Conservation (phyloP, 1,140 invertebrate species). For the Rhopalosiphum maidis region DNA sequence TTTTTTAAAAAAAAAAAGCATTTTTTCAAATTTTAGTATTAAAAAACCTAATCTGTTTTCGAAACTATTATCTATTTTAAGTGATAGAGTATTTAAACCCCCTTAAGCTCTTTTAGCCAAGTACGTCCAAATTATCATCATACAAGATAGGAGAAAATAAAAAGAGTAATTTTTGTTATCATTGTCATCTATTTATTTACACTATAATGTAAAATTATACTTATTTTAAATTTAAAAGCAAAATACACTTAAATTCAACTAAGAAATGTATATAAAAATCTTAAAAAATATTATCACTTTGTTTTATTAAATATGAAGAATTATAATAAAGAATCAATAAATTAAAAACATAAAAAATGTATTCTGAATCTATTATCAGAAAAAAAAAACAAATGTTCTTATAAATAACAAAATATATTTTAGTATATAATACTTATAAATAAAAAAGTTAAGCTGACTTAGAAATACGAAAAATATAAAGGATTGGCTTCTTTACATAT, state of each 20-base stretch:
- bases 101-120: neutral
- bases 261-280: neutral
- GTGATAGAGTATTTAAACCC: no score
- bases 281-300: conserved; percentile 29
- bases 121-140: neutral
- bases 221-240: neutral
- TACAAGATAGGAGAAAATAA: neutral
- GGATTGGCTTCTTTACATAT: neutral
- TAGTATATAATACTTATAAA: neutral
- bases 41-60: no score
- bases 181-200: neutral
- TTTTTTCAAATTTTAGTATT: no score
- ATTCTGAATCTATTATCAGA: neutral
- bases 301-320: neutral
- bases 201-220: neutral
- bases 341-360: neutral
- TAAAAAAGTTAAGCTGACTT: neutral
- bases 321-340: neutral
- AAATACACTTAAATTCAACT: neutral
- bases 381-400: neutral
- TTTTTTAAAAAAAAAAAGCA: no score
- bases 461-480: neutral
- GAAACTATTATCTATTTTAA: no score
- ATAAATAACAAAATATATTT: neutral
- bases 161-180: neutral